Percentiles rank a stretch among this genome's conserved stretches.
Evolutionary conservation across 2,797 vertebrate genomes (phyloP).

Genomic region (Epinephelus malabaricus): DNA sequence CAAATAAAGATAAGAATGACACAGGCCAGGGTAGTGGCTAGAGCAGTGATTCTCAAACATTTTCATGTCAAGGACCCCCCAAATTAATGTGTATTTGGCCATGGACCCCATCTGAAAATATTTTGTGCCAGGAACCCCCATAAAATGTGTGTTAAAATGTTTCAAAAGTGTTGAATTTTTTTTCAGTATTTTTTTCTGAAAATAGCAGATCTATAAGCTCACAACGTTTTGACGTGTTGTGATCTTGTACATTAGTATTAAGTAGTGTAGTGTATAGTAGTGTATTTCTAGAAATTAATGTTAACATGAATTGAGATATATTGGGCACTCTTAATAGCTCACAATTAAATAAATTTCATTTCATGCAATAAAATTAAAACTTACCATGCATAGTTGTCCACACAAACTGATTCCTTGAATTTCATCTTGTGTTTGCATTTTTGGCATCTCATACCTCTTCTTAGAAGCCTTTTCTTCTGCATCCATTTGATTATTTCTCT

Average conservation of each 20-base stretch:
- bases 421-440: slow-evolving; percentile 15
- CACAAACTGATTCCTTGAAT: slow-evolving; percentile 15
- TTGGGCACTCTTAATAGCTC: no score
- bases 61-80: background rate
- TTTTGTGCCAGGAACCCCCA: background rate
- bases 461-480: slow-evolving; percentile 24
- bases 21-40: slow-evolving; percentile 6
- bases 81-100: no score
- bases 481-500: background rate
- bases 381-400: slow-evolving; percentile 32
- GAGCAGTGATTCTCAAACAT: slow-evolving; percentile 5
- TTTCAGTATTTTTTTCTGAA: no score
- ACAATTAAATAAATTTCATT: background rate
- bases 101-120: slow-evolving; percentile 1
- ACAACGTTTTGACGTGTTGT: background rate
- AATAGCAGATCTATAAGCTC: slow-evolving; percentile 12
- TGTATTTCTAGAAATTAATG: slow-evolving; percentile 17
- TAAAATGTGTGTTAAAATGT: no score
- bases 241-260: no score
- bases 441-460: slow-evolving; percentile 4
- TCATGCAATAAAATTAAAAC: slow-evolving; percentile 19
- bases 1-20: background rate
- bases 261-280: slow-evolving; percentile 3
- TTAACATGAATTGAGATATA: background rate
- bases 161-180: no score